Evolutionary conservation across 2,113 vertebrate species (phyloP).

Genomic region (Halichoerus grypus): DNA sequence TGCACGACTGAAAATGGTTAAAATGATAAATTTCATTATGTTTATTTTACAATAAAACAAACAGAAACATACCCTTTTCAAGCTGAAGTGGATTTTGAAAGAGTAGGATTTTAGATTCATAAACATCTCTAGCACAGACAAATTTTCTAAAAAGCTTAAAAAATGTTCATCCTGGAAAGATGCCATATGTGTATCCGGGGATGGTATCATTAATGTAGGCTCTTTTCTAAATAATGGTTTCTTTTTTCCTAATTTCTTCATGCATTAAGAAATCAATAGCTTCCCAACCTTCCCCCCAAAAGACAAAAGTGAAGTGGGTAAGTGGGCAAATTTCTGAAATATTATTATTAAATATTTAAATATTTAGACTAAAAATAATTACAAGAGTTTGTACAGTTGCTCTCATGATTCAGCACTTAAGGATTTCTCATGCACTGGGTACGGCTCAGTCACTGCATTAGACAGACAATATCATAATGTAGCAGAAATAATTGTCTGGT

Average conservation of each 20-base stretch:
- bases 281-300: neutral
- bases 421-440: neutral
- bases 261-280: neutral
- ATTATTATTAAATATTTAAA: constrained; percentile 51
- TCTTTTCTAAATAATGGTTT: neutral
- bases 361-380: neutral
- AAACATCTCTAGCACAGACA: neutral
- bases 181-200: neutral
- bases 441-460: constrained; percentile 4
- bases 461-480: neutral
- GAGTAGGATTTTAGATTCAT: neutral
- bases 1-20: neutral
- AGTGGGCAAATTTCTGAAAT: constrained; percentile 23
- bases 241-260: neutral
- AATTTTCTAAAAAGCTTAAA: neutral
- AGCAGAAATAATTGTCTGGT: neutral
- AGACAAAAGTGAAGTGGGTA: neutral
- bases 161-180: neutral
- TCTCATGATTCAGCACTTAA: constrained; percentile 28
- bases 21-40: neutral
- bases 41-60: neutral
- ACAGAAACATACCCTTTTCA: neutral
- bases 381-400: neutral
- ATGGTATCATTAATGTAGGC: neutral
- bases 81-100: neutral